A percentile compares a stretch with the other conserved stretches of the same genome.
phyloP scores from a whole-genome alignment of 2,888 invertebrate species.

The Biston betularia region DNA sequence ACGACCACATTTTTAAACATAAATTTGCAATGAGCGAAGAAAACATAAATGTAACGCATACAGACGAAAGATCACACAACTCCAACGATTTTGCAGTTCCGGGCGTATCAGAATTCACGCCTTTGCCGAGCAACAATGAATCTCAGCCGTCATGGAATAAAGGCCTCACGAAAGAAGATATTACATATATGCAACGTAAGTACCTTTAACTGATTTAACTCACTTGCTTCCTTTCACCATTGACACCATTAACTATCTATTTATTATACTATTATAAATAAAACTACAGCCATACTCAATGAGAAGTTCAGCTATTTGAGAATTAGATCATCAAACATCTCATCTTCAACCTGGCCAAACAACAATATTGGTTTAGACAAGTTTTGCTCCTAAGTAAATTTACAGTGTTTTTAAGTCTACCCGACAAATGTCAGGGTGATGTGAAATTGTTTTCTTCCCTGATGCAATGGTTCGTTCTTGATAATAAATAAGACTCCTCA shows the following conservation, averaged over 20 bases:
- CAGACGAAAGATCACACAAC: slow-evolving; percentile 64
- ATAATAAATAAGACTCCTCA: too few relatives aligned
- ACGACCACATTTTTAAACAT: slow-evolving; percentile 72
- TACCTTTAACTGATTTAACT: slow-evolving; percentile 44
- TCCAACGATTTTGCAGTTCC: slow-evolving; percentile 89
- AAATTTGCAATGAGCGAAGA: slow-evolving; percentile 68
- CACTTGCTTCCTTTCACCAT: neutral
- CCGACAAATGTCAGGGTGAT: too few relatives aligned
- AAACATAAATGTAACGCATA: slow-evolving; percentile 58
- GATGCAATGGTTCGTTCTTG: too few relatives aligned
- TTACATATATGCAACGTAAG: slow-evolving; percentile 92
- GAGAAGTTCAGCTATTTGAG: too few relatives aligned
- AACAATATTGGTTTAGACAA: too few relatives aligned
- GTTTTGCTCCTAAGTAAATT: too few relatives aligned
- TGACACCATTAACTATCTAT: neutral
- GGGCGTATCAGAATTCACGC: slow-evolving; percentile 94
- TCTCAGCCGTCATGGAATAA: slow-evolving; percentile 89
- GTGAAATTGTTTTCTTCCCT: too few relatives aligned
- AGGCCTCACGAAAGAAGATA: slow-evolving; percentile 90
- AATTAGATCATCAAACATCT: too few relatives aligned
- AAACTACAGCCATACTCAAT: too few relatives aligned
- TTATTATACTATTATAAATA: too few relatives aligned
- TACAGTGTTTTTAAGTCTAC: too few relatives aligned
- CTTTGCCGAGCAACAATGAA: slow-evolving; percentile 85
- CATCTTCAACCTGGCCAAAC: too few relatives aligned